Conservation (phyloP, 1,140 invertebrate genomes). For the Bombus cullumanus region DNA sequence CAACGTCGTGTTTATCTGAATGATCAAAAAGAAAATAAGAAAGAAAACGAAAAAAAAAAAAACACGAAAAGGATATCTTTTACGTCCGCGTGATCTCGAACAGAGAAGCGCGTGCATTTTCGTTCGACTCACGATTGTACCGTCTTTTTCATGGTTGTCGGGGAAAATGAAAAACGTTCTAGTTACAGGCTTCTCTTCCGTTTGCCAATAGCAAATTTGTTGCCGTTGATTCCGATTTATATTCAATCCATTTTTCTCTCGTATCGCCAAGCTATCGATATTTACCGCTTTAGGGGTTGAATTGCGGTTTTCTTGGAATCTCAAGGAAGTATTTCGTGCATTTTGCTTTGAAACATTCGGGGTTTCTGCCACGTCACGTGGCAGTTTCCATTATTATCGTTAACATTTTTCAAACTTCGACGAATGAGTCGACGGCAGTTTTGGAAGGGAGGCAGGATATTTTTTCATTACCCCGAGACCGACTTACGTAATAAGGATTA, state of each 20-base stretch:
- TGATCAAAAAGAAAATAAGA: not conserved
- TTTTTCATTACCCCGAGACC: not conserved
- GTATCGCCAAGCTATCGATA: not conserved
- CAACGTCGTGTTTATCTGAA: not conserved
- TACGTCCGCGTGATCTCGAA: constrained; percentile 37
- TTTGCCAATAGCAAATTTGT: not conserved
- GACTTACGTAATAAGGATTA: constrained; percentile 11
- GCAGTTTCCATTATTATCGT: not conserved
- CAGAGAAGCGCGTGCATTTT: constrained; percentile 33
- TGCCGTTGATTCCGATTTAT: not conserved
- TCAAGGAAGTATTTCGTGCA: not conserved
- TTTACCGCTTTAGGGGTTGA: not conserved
- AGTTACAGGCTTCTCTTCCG: not conserved
- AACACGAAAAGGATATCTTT: not conserved
- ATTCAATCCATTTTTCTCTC: not conserved
- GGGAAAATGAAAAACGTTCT: not conserved
- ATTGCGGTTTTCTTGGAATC: not conserved
- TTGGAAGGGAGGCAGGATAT: not conserved
- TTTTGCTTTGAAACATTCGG: not conserved
- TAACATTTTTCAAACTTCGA: not conserved
- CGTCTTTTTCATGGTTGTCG: constrained; percentile 3
- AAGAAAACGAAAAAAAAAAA: not conserved
- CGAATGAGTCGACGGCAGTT: not conserved
- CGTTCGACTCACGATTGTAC: constrained; percentile 38
- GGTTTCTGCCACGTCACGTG: not conserved